These are phyloP conservation scores for Melospiza melodia DNA, from an alignment of 2,113 vertebrate genomes.

Conservation along the genomic window DNA sequence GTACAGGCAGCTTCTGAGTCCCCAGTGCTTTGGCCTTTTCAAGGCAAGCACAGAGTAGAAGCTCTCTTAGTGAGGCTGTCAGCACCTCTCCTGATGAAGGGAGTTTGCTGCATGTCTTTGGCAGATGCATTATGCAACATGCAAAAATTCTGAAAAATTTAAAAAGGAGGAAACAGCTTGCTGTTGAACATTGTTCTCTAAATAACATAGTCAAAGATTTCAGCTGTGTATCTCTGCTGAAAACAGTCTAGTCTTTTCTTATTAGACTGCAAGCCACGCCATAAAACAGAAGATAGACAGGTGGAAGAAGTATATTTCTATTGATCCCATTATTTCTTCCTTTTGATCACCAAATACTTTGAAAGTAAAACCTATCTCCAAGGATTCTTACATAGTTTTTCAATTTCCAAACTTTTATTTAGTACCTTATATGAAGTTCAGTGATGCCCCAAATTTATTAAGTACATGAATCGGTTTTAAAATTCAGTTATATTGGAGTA, in stretches of 20 bases:
- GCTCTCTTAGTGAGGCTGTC: background rate
- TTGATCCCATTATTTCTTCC: background rate
- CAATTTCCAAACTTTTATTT: background rate
- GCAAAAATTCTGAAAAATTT: background rate
- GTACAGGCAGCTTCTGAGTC: background rate
- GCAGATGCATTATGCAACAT: background rate
- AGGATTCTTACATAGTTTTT: background rate
- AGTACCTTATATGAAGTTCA: background rate
- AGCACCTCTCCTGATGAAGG: background rate
- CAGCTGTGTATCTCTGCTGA: background rate
- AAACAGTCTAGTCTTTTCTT: background rate
- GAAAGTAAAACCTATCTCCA: background rate
- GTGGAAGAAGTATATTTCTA: background rate
- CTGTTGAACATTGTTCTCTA: background rate
- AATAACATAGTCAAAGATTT: background rate
- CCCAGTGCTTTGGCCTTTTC: background rate
- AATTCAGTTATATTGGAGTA: background rate
- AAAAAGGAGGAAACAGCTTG: background rate
- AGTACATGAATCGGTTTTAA: background rate
- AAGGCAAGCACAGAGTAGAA: background rate
- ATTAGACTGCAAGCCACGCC: background rate
- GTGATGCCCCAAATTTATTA: background rate
- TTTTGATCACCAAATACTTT: background rate
- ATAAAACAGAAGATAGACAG: background rate
- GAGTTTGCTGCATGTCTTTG: background rate